phyloP scores from a whole-genome alignment of 2,888 invertebrate species.

The Anaspis maculata region DNA sequence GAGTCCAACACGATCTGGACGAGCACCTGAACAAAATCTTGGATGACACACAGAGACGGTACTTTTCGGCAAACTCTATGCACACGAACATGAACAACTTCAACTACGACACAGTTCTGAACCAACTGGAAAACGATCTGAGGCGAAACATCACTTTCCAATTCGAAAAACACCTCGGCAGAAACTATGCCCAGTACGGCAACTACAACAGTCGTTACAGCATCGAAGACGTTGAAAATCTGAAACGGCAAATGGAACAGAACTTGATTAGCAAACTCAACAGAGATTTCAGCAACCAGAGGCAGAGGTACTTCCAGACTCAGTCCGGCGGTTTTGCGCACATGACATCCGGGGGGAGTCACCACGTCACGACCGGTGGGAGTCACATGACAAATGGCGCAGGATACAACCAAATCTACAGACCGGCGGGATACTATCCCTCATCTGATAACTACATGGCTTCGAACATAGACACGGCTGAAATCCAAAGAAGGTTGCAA shows the following conservation, averaged over 20 bases:
- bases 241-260: slow-evolving; percentile 31
- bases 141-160: slow-evolving; percentile 30
- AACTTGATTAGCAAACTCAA: slow-evolving; percentile 32
- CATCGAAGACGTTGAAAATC: slow-evolving; percentile 30
- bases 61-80: slow-evolving; percentile 21
- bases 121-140: slow-evolving; percentile 30
- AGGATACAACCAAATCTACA: not conserved
- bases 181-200: slow-evolving; percentile 26
- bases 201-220: slow-evolving; percentile 30
- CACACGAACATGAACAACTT: slow-evolving; percentile 11
- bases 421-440: not conserved
- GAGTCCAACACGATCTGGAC: slow-evolving; percentile 31
- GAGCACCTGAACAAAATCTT: slow-evolving; percentile 29
- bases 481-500: slow-evolving; percentile 27
- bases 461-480: slow-evolving; percentile 12
- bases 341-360: not conserved
- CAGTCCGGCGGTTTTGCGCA: not conserved
- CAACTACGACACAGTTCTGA: slow-evolving; percentile 27
- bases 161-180: slow-evolving; percentile 31
- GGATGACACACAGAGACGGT: slow-evolving; percentile 22
- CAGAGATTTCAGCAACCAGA: slow-evolving; percentile 22
- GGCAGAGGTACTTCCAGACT: slow-evolving; percentile 7
- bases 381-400: not conserved
- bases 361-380: not conserved
- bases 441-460: not conserved